Conservation (phyloP, 1,140 invertebrate genomes). For the Brachionus rotundiformis region DNA sequence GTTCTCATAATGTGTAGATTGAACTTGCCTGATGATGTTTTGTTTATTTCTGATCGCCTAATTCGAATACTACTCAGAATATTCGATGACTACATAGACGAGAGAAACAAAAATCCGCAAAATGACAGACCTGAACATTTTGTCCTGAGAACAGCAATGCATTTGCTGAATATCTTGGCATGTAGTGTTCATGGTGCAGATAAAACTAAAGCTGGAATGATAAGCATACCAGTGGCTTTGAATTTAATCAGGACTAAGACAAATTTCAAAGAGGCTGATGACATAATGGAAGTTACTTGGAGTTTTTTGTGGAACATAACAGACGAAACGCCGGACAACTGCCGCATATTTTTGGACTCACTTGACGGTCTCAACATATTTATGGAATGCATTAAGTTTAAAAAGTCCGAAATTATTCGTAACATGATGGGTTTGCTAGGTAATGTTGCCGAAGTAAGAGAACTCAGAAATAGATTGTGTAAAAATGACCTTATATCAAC, state of each 20-base stretch:
- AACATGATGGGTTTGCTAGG: conserved; percentile 91
- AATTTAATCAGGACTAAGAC: not conserved
- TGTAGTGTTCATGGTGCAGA: conserved; percentile 45
- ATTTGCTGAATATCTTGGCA: conserved; percentile 42
- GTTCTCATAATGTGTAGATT: conserved; percentile 91
- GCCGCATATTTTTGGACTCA: conserved; percentile 81
- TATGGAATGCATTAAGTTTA: conserved; percentile 72
- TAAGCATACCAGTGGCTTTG: conserved; percentile 40
- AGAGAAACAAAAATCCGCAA: not conserved
- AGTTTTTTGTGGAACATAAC: conserved; percentile 95
- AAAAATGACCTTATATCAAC: not conserved
- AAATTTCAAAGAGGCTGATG: conserved; percentile 60
- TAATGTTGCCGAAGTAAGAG: conserved; percentile 89
- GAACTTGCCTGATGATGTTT: conserved; percentile 88
- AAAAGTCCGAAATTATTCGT: conserved; percentile 79
- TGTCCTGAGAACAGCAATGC: conserved; percentile 46
- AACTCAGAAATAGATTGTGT: conserved; percentile 76
- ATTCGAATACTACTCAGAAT: conserved; percentile 27
- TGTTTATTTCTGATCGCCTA: conserved; percentile 59
- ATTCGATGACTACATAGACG: conserved; percentile 39
- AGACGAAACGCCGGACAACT: conserved; percentile 90
- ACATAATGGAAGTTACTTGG: conserved; percentile 95
- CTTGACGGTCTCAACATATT: conserved; percentile 80
- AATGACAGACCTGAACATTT: conserved; percentile 31
- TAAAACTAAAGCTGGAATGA: conserved; percentile 6